phyloP scores from a whole-genome alignment of 2,797 vertebrate genomes.

The Discoglossus pictus region DNA sequence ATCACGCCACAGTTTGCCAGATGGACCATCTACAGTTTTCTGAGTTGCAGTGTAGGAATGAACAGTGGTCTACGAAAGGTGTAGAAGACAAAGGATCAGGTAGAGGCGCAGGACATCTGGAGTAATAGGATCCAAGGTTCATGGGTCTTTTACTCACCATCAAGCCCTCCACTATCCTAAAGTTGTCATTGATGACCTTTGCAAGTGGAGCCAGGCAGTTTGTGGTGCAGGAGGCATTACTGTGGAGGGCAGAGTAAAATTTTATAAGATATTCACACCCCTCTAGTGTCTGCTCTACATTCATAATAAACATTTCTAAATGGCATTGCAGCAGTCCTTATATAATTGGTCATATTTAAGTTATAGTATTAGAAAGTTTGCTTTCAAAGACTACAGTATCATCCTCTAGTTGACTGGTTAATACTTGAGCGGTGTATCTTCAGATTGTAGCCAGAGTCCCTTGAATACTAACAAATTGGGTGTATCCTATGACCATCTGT shows the following conservation, averaged over 20 bases:
- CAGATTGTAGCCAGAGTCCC: too few relatives aligned
- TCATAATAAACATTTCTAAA: neutral
- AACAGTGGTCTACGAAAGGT: conserved; percentile 97
- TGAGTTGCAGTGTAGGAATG: conserved; percentile 96
- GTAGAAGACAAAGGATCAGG: neutral
- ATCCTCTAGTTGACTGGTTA: too few relatives aligned
- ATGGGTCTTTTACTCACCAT: conserved; percentile 69
- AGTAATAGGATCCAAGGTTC: neutral
- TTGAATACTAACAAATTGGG: too few relatives aligned
- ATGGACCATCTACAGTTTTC: conserved; percentile 96
- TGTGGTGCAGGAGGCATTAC: conserved; percentile 97
- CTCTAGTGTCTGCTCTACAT: neutral
- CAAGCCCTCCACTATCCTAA: conserved; percentile 88
- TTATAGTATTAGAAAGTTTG: too few relatives aligned
- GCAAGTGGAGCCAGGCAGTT: conserved; percentile 95
- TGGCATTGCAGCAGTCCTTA: neutral
- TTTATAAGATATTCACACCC: neutral
- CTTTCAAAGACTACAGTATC: too few relatives aligned
- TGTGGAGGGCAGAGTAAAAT: conserved; percentile 62
- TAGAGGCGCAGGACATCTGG: neutral
- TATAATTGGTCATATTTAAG: too few relatives aligned
- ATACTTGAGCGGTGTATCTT: too few relatives aligned
- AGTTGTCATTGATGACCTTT: conserved; percentile 96
- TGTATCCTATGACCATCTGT: too few relatives aligned
- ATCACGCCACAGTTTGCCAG: conserved; percentile 93